Conservation (phyloP, 2,113 vertebrate species). For the Polyodon spathula region DNA sequence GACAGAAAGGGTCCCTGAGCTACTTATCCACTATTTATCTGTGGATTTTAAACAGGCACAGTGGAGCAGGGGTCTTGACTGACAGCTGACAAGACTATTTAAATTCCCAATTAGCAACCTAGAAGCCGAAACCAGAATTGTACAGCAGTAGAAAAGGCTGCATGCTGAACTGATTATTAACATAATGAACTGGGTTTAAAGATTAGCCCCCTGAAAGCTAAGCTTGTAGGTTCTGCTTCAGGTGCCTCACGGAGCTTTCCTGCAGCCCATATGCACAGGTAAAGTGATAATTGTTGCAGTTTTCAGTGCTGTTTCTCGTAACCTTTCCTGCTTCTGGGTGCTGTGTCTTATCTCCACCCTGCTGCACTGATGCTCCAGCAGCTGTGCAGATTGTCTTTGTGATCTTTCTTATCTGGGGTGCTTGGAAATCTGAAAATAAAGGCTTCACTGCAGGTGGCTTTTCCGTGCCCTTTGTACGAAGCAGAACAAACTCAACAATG, state of each 20-base stretch:
- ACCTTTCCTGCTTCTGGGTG: too few species aligned
- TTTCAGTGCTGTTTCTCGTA: too few species aligned
- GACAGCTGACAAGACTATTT: constrained; percentile 68
- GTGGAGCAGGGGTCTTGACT: constrained; percentile 40
- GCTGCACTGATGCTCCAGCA: too few species aligned
- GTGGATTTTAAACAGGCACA: constrained; percentile 29
- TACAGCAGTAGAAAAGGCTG: constrained; percentile 56
- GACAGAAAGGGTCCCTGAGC: constrained; percentile 30
- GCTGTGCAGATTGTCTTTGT: too few species aligned
- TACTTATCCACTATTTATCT: constrained; percentile 43
- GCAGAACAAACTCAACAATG: too few species aligned
- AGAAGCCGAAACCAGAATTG: constrained; percentile 46
- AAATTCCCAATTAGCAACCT: constrained; percentile 63
- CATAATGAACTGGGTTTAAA: constrained; percentile 77
- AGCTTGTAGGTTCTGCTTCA: constrained; percentile 34
- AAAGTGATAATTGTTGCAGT: constrained; percentile 15
- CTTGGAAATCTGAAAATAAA: too few species aligned
- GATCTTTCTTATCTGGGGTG: too few species aligned
- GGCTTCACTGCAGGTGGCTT: too few species aligned
- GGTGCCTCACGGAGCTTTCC: constrained; percentile 22
- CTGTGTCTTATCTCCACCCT: too few species aligned
- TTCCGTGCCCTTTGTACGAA: too few species aligned
- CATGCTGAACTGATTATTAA: constrained; percentile 68
- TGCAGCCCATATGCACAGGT: constrained; percentile 22
- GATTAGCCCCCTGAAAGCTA: constrained; percentile 50